Base-by-base conservation (phyloP, 2,797 vertebrate genomes). In the Gallinago nigripennis region DNA sequence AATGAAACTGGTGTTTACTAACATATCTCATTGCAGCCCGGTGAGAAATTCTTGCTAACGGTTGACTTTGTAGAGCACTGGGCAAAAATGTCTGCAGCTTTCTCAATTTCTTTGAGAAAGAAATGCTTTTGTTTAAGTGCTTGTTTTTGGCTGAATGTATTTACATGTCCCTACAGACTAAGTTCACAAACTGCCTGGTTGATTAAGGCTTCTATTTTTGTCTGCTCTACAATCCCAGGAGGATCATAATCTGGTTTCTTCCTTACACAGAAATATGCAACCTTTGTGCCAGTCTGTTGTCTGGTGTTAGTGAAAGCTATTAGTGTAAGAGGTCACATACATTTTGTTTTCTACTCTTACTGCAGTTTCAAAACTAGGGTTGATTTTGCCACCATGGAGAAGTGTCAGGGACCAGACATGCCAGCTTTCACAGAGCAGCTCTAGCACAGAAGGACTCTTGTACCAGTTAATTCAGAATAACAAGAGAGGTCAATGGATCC, bases 191-290 rank as follows among this genome's bases (percentile, higher is more conserved):
- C 58, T 84, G 56, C 37, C 46, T 88, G 23, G 17, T n/a, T 92
- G 68, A 82, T 72, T 83, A 81, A 86, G 56, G 24, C 27, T 92
- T 72, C 64, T 91, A 12, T 86, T 97, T 97, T 90, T 5, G 4
- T 90, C 73, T 82, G 39, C 43, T 88, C 19, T 39, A 39, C 37
- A 72, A 11, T 86, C 69, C 63, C 66, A 56, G 64, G 24, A 91
- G 65, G 60, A 71, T n/a, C 63, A 37, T 51, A 82, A 79, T 81
- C 25, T 69, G 16, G 31, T 81, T 89, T 91, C 61, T 92, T 86
- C 41, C 50, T 71, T 33, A 43, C 17, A 73, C 25, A 77, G 82
- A 87, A 94, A 86, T 54, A 68, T 12, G 37, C 37, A 89, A 61
- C 51, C 68, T 56, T 66, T 82, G 35, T 70, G 66, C 65, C 45